A percentile compares a stretch with the other conserved stretches of the same genome.
Evolutionary conservation across 2,797 vertebrate genomes (phyloP).

Genomic region (Mus spretus): DNA sequence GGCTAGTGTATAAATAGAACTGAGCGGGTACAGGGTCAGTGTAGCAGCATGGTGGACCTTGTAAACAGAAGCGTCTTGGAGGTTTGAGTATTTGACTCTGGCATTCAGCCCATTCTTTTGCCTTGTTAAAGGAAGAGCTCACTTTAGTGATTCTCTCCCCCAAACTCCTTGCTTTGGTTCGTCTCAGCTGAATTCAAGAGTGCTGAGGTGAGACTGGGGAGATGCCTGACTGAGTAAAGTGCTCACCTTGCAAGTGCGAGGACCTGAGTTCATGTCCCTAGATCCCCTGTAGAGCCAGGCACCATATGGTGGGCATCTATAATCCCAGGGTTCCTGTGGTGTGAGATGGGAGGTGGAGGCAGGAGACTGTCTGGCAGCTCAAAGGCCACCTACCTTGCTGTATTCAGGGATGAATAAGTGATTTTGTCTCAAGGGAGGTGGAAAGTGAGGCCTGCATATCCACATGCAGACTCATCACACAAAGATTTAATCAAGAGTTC

Average conservation of each 20-base stretch:
- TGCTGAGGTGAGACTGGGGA: background rate
- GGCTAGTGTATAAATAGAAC: background rate
- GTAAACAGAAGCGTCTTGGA: background rate
- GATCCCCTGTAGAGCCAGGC: background rate
- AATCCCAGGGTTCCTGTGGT: background rate
- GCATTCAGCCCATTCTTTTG: background rate
- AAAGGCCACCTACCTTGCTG: background rate
- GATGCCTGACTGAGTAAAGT: background rate
- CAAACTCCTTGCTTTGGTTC: conserved; percentile 17
- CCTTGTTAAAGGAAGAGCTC: conserved; percentile 36
- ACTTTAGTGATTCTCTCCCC: background rate
- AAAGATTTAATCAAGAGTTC: background rate
- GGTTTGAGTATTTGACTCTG: background rate
- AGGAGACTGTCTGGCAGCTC: background rate
- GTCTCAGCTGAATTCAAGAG: conserved; percentile 44
- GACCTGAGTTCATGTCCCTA: background rate
- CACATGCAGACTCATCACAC: background rate
- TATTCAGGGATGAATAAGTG: background rate
- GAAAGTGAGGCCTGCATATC: background rate
- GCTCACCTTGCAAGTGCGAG: background rate
- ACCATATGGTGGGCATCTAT: background rate
- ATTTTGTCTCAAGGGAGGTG: background rate
- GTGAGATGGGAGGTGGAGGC: background rate
- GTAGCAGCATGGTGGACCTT: background rate
- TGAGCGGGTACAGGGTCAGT: background rate